Evolutionary conservation across 2,888 invertebrate species (phyloP), one percentile per base, ranked within the genome.

Genomic region (Gortyna flavago): DNA sequence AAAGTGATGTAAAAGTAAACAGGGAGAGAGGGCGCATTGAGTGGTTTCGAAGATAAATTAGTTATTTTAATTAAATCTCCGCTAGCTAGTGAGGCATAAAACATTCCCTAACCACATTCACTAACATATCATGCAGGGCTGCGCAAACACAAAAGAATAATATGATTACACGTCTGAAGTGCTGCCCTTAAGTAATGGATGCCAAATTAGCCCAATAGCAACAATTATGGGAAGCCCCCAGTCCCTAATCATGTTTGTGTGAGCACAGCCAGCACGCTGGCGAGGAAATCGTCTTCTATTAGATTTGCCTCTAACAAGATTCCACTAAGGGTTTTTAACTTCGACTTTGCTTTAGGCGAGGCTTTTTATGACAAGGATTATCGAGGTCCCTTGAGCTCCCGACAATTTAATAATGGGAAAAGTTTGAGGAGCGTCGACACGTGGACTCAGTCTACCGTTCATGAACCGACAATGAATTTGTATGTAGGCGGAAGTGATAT

Each of bases 381-480:
- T 85, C 75, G 82, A 75, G 65, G 69, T 80, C 76, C 73, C 64
- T 72, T 71, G 72, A 75, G 85, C 75, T 78, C 70, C 61, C 61
- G 54, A 84, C 85, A 86, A 89, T 89, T 83, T 90, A 89, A 89
- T 91, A 90, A 90, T 89, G 88, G 87, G 75, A 81, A 88, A 90
- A 90, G 88, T 91, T 90, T 80, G 71, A 72, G 59, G 61, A 64
- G 66, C 72, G 75, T 67, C 72, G 84, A 89, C 88, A 88, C 87
- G 90, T 89, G 84, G 82, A 75, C 76, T 72, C 78, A 71, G 79
- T 75, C 80, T 79, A 75, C 71, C 81, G 80, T 72, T 83, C 65
- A 75, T 77, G 80, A 79, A 85, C 75, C 67, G 75, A 71, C 84
- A 80, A 79, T 88, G 79, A 89, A 89, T 85, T 87, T 82, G 77